Base-by-base conservation (phyloP, 1,140 invertebrate genomes). In the Drosophila fuyamai region DNA sequence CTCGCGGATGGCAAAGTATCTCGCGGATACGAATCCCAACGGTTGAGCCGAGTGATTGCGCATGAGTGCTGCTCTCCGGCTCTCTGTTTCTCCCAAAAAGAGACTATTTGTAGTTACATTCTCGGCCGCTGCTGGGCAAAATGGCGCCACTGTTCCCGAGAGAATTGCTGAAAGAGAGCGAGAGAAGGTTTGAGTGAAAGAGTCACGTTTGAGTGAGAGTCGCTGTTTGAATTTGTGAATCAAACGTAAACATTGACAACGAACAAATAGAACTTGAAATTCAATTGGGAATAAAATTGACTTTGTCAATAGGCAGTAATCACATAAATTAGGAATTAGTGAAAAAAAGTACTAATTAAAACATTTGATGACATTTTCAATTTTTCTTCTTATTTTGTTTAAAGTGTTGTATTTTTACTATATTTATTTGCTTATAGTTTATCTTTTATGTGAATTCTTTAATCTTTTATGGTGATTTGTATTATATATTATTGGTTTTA, bases 101-200 rank as follows among this genome's bases (percentile, higher is more conserved):
- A 56, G 35, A 55, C 51, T 0, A 1, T 0, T 12, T 5, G 16
- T 74, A 84, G 84, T 89, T 48, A 38, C 16, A 36, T 65, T 78
- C 44, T 6, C 23, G 9, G 65, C 74, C 84, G 77, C 62, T 66
- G 18, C 43, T 10, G 7, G 60, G 7, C 13, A 4, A 35, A 59
- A 36, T 73, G 80, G 84, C 77, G 84, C 84, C 50, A 74, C 18
- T 75, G 71, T 82, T 16, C 41, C 0, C 1, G 0, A 9, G 10
- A 56, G 48, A 55, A 46, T 8, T 5, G 2, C 8, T 10, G 56
- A 72, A 63, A 72, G 70, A 23, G 53, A 16, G n/a, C 36, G 23
- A 46, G 70, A 29, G 60, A 10, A 10, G 0, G 2, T 32, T 61
- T 54, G 71, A 57, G 57, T 57, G 40, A 14, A 27, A 61, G 43